phyloP scores from a whole-genome alignment of 1,140 invertebrate genomes.

The Diachasma alloeum region DNA sequence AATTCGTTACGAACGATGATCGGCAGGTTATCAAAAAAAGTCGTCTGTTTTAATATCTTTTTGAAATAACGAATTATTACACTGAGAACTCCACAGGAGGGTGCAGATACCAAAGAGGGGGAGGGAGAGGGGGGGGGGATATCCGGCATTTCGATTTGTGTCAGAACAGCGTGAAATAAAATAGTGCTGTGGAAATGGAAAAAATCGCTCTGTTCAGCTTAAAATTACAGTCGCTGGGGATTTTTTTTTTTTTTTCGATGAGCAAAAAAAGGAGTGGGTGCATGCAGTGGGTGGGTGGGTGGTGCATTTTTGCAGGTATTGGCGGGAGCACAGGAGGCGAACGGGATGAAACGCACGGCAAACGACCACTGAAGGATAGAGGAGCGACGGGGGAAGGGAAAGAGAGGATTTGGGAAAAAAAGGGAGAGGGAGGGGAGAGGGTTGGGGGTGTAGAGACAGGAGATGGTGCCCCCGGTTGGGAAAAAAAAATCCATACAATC shows the following conservation, averaged over 20 bases:
- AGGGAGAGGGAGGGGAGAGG: constrained; percentile 6
- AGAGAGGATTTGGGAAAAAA: background rate
- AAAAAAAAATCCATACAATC: constrained; percentile 40
- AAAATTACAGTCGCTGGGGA: constrained; percentile 51
- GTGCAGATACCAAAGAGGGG: background rate
- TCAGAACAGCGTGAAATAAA: constrained; percentile 38
- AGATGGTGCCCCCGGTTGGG: constrained; percentile 7
- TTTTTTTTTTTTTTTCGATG: constrained; percentile 24
- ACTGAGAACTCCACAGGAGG: background rate
- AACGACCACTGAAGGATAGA: background rate
- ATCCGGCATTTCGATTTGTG: constrained; percentile 17
- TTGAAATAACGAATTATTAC: background rate
- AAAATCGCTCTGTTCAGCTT: constrained; percentile 56
- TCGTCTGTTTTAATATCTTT: constrained; percentile 48
- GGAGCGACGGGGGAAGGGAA: background rate
- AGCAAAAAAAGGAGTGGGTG: constrained; percentile 14
- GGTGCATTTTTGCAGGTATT: constrained; percentile 6
- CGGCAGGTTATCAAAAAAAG: constrained; percentile 25
- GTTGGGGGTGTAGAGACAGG: background rate
- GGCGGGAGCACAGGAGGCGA: constrained; percentile 31
- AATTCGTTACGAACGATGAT: constrained; percentile 34
- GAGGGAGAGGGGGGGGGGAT: background rate
- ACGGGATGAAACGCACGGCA: background rate
- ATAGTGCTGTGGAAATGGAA: constrained; percentile 42
- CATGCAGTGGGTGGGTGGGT: background rate